These are phyloP conservation scores for Eumaeus atala DNA, from an alignment of 1,140 invertebrate genomes.

Conservation along the genomic window DNA sequence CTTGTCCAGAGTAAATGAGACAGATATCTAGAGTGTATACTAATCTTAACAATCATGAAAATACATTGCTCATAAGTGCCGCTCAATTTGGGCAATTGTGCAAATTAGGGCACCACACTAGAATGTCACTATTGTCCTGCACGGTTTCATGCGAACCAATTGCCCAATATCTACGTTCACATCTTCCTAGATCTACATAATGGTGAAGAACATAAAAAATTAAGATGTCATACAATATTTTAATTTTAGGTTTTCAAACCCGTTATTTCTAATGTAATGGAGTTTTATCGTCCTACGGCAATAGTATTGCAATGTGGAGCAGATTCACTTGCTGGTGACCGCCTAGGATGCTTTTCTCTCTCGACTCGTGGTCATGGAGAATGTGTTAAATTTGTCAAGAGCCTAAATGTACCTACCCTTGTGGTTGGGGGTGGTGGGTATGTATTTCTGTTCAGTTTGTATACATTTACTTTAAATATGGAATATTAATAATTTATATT, in stretches of 20 bases:
- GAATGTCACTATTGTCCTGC: too few relatives aligned
- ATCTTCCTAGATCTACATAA: too few relatives aligned
- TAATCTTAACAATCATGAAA: too few relatives aligned
- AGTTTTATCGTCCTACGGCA: conserved; percentile 96
- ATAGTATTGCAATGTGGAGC: conserved; percentile 99
- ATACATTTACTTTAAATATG: neutral
- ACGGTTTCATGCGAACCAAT: too few relatives aligned
- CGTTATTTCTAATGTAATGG: conserved; percentile 94
- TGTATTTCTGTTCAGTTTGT: conserved; percentile 26
- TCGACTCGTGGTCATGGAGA: conserved; percentile 88
- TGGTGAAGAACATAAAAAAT: neutral
- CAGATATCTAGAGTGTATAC: too few relatives aligned
- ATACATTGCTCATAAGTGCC: too few relatives aligned
- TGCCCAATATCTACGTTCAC: too few relatives aligned
- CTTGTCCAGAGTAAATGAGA: too few relatives aligned
- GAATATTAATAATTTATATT: too few relatives aligned
- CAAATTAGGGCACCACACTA: too few relatives aligned
- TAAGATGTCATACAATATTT: conserved; percentile 5
- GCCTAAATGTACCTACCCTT: conserved; percentile 93
- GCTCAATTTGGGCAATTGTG: too few relatives aligned
- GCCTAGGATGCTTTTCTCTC: conserved; percentile 79
- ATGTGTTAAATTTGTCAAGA: conserved; percentile 97
- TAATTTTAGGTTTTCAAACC: conserved; percentile 88
- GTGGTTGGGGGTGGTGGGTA: conserved; percentile 95
- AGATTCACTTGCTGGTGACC: conserved; percentile 96